Percentiles rank a stretch among this genome's conserved stretches.
These are phyloP conservation scores for Coenonympha arcania DNA, from an alignment of 2,888 invertebrate species.

Conservation along the genomic window DNA sequence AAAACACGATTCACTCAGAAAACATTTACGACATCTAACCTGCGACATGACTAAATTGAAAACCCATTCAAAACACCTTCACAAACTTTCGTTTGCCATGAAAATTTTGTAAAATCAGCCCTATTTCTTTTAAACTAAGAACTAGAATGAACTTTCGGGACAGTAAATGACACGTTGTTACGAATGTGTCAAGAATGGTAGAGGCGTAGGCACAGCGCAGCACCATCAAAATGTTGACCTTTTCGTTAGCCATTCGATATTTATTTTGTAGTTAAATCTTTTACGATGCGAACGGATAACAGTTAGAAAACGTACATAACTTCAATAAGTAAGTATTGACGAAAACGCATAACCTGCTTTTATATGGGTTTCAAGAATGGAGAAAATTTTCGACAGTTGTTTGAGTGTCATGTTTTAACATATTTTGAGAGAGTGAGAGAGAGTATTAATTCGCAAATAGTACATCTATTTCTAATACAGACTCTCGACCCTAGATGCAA, in stretches of 20 bases:
- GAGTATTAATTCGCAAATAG: too few species aligned
- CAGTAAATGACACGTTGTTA: background rate
- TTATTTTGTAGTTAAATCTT: slow-evolving; percentile 20
- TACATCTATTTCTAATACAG: too few species aligned
- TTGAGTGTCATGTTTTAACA: too few species aligned
- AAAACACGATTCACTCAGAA: slow-evolving; percentile 26
- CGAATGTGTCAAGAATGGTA: slow-evolving; percentile 23
- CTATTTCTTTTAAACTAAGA: slow-evolving; percentile 14
- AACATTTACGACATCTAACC: slow-evolving; percentile 35
- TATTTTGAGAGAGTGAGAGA: too few species aligned
- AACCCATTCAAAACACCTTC: slow-evolving; percentile 32
- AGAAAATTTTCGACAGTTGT: too few species aligned
- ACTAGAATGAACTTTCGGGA: slow-evolving; percentile 10
- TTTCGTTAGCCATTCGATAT: slow-evolving; percentile 25
- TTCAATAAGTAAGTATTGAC: too few species aligned
- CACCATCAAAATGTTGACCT: slow-evolving; percentile 31
- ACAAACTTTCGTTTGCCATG: slow-evolving; percentile 11
- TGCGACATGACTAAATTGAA: slow-evolving; percentile 35
- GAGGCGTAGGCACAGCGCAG: slow-evolving; percentile 30
- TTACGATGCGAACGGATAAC: slow-evolving; percentile 12
- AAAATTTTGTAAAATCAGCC: background rate
- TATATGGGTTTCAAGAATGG: too few species aligned
- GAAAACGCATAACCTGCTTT: too few species aligned
- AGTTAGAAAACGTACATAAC: background rate
- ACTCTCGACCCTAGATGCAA: too few species aligned